Base-by-base conservation (phyloP, 2,888 invertebrate genomes). In the Conops quadrifasciatus region DNA sequence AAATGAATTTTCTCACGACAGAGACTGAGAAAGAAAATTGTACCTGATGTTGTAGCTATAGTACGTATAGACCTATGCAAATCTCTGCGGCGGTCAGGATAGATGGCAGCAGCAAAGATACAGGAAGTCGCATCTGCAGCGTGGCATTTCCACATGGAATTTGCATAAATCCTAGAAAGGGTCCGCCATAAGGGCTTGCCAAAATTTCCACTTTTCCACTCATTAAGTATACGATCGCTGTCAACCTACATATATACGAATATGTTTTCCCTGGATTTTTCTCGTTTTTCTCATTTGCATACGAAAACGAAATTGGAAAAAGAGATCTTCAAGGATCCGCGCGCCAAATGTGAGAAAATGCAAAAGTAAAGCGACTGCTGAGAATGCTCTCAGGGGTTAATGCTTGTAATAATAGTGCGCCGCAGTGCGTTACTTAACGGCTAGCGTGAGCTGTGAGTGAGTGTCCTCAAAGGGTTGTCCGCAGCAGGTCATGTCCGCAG, bases 1-100 rank as follows among this genome's bases (percentile, higher is more conserved):
- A 67, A 47, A 43, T 30, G 36, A 19, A 72, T 67, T 71, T 74
- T 74, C 74, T 71, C 74, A 74, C 74, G 74, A 71, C 66, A 26
- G 51, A n/a, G 36, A 26, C 28, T 43, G 21, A 21, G 30, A n/a
- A 51, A 16, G 28, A 58, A 19, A 49, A 62, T 28, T 43, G 63
- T 68, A 68, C 68, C 68, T 62, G 68, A 62, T 62, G 30, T 49
- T n/a, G n/a, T n/a, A n/a, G n/a, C n/a, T 9, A 36, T 7, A 36
- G 5, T 36, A 36, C 60, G 36, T 30, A 3, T 5, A 3, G 30
- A 68, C 49, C 47, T 45, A 67, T 67, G 67, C 67, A 67, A 65
- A 65, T 65, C 21, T 4, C 49, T 2, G 53, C n/a, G n/a, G 51
- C 30, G 51, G 30, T 60, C 26, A 36, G 36, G 9, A 36, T 36